Evolutionary conservation across 30 jellyfish, hydroid and myxozoan genomes (phyloP), one percentile per base, ranked within the genome.

Genomic region (Hydractinia echinata): DNA sequence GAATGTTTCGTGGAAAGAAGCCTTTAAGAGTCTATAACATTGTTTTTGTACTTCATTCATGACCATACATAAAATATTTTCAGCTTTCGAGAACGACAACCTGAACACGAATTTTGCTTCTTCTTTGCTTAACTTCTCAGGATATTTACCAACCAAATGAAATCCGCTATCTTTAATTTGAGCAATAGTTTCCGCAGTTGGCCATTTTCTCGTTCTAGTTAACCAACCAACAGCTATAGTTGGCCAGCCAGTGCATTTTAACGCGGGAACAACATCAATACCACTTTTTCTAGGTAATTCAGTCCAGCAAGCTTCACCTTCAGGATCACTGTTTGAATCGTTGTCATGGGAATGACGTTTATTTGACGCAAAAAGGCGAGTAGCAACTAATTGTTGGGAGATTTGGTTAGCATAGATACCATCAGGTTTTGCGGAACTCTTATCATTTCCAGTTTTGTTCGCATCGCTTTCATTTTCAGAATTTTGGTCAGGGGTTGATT

Each of bases 221-320:
- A 64, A n/a, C 51, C 19, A 64, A 64, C 39, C 51, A 6, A n/a
- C 51, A 64, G 51, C 19, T 6, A 64, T 51, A 7, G 19, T 64
- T 64, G 74, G 74, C 74, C 74, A 64, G 18, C 74, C 74, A 4
- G 74, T 64, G 39, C 9, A 6, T 51, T 64, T 64, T 13, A 64
- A n/a, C 19, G 74, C 6, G 7, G 74, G 74, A 51, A 64, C 74
- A 64, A 64, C 18, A 64, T 64, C 74, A n/a, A 64, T 7, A 7
- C 74, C 74, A 64, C 74, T 6, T 64, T 64, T 64, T 64, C 74
- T 44, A 44, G 39, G 19, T n/a, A 6, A n/a, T n/a, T 64, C 74
- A 64, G 10, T 13, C 4, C 39, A 0, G 10, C 74, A 7, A 16
- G 19, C 15, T 13, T 64, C 18, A n/a, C 39, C 74, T 6, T 7